Evolutionary conservation across 1,140 invertebrate species (phyloP).

Genomic region (Diabrotica virgifera): DNA sequence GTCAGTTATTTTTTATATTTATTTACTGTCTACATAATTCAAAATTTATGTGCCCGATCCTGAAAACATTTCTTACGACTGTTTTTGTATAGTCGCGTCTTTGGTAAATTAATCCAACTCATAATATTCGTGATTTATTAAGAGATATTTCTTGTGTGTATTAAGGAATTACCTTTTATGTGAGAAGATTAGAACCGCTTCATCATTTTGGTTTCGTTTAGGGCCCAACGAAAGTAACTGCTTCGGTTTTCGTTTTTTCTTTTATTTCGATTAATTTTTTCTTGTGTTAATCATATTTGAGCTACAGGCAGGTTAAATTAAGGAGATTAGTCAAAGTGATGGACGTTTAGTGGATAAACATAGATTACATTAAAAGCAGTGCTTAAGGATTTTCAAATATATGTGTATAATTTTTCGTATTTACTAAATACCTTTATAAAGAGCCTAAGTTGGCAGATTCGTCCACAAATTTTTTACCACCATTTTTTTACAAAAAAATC

Average conservation of each 20-base stretch:
- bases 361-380: no score
- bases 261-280: slow-evolving; percentile 8
- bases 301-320: not conserved
- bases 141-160: slow-evolving; percentile 2
- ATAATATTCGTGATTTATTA: slow-evolving; percentile 1
- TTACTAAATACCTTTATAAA: no score
- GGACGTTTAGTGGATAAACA: not conserved
- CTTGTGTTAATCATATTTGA: not conserved
- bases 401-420: no score
- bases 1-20: no score
- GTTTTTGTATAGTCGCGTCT: not conserved
- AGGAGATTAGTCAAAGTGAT: not conserved
- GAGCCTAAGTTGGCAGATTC: no score
- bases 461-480: no score
- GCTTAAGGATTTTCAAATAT: no score
- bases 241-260: slow-evolving; percentile 7
- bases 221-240: not conserved
- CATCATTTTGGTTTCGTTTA: slow-evolving; percentile 7
- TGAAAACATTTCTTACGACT: not conserved
- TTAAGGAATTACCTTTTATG: slow-evolving; percentile 3
- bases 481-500: no score
- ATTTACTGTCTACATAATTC: no score
- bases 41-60: not conserved
- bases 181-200: not conserved
- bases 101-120: slow-evolving; percentile 1